Evolutionary conservation across 1,140 invertebrate species (phyloP).

Genomic region (Drosophila sechellia): DNA sequence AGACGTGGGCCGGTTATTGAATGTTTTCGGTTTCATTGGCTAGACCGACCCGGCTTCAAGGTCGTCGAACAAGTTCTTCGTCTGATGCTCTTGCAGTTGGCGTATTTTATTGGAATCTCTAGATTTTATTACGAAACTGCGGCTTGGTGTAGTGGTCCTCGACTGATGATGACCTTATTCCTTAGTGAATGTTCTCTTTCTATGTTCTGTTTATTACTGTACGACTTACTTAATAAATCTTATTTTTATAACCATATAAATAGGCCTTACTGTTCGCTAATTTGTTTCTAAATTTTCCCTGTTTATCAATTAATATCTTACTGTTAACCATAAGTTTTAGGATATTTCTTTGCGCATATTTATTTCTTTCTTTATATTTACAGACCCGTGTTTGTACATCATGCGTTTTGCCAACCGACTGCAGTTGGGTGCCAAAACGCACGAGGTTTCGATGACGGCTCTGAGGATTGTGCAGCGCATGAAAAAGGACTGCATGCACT

Average conservation of each 20-base stretch:
- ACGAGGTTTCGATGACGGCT: constrained; percentile 98
- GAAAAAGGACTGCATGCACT: constrained; percentile 99
- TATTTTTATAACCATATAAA: not conserved
- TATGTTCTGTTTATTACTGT: too few relatives aligned
- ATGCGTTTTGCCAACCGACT: constrained; percentile 97
- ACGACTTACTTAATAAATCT: too few relatives aligned
- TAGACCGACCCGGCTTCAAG: constrained; percentile 59
- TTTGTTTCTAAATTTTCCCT: constrained; percentile 5
- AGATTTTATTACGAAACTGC: constrained; percentile 24
- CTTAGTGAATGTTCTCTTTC: too few relatives aligned
- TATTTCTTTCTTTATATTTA: constrained; percentile 57
- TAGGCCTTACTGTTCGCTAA: not conserved
- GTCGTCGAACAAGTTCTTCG: constrained; percentile 74
- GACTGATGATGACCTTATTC: too few relatives aligned
- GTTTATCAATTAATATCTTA: constrained; percentile 9
- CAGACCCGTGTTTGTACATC: constrained; percentile 98
- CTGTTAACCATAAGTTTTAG: not conserved
- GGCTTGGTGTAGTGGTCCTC: not conserved
- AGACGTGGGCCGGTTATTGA: constrained; percentile 59
- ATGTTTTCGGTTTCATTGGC: constrained; percentile 74
- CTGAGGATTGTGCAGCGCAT: constrained; percentile 97
- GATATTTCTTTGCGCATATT: too few relatives aligned
- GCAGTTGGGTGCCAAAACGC: constrained; percentile 95
- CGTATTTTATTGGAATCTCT: constrained; percentile 28
- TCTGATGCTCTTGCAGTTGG: constrained; percentile 39